Percentiles rank a stretch among this genome's conserved stretches.
Conservation (phyloP, 2,113 vertebrate species). For the Proteles cristata region DNA sequence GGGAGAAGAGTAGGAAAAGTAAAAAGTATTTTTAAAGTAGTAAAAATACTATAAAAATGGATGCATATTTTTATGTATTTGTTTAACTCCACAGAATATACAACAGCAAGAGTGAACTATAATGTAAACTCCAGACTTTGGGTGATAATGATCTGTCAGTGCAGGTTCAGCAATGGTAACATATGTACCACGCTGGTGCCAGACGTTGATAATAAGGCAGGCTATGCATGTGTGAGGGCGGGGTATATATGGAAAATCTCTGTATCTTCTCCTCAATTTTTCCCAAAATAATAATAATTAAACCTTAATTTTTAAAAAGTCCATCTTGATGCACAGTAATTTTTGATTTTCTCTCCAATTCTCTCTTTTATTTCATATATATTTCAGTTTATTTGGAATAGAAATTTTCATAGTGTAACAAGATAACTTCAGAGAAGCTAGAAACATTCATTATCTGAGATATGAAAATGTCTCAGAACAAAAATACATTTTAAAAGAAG, state of each 20-base stretch:
- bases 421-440: background rate
- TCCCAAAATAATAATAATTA: background rate
- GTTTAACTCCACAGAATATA: background rate
- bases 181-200: background rate
- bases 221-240: background rate
- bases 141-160: background rate
- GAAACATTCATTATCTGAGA: conserved; percentile 50
- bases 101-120: background rate
- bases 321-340: background rate
- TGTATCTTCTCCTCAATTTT: background rate
- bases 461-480: background rate
- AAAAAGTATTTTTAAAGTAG: background rate
- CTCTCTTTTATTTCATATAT: background rate
- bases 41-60: background rate
- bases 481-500: conserved; percentile 35
- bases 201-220: background rate
- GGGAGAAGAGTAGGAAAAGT: background rate
- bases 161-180: background rate
- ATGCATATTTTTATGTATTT: background rate
- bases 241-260: too few species aligned
- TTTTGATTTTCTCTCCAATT: background rate
- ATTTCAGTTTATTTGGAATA: conserved; percentile 17
- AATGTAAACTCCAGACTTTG: background rate
- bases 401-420: background rate
- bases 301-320: background rate